These are phyloP conservation scores for Himalopsyche phryganea DNA, from an alignment of 1,140 invertebrate species.

Conservation along the genomic window DNA sequence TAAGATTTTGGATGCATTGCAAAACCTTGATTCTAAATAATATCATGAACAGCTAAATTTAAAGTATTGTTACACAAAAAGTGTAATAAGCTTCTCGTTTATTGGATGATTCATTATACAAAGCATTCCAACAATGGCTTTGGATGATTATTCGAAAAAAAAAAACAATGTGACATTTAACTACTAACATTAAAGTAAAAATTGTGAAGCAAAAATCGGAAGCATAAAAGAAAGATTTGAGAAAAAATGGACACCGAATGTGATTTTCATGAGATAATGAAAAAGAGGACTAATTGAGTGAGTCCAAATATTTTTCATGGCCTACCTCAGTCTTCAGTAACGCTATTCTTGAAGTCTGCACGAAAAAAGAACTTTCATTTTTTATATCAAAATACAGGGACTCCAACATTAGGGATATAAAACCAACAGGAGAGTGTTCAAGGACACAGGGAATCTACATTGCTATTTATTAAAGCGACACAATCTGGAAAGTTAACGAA, in stretches of 20 bases:
- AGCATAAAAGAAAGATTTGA: not conserved
- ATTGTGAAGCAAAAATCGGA: too few species aligned
- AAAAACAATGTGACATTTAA: too few species aligned
- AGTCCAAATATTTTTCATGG: conserved; percentile 26
- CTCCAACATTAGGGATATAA: not conserved
- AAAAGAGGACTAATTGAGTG: conserved; percentile 17
- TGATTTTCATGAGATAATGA: conserved; percentile 4
- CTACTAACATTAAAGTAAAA: too few species aligned
- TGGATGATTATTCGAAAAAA: too few species aligned
- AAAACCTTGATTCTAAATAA: too few species aligned
- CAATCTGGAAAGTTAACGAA: not conserved
- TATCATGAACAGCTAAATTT: too few species aligned
- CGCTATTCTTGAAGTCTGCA: conserved; percentile 36
- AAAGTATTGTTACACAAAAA: too few species aligned
- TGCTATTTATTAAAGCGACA: not conserved
- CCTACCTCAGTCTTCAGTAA: conserved; percentile 36
- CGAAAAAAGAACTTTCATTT: conserved; percentile 33
- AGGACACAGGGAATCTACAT: too few species aligned
- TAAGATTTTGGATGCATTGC: too few species aligned
- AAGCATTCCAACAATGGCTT: too few species aligned
- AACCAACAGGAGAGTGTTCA: not conserved
- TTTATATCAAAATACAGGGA: conserved; percentile 20
- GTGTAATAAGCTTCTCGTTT: too few species aligned
- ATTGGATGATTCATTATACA: too few species aligned
- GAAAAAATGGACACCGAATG: not conserved